Percentiles rank a stretch among this genome's conserved stretches.
phyloP scores from a whole-genome alignment of 2,113 vertebrate species.

The Pandion haliaetus region DNA sequence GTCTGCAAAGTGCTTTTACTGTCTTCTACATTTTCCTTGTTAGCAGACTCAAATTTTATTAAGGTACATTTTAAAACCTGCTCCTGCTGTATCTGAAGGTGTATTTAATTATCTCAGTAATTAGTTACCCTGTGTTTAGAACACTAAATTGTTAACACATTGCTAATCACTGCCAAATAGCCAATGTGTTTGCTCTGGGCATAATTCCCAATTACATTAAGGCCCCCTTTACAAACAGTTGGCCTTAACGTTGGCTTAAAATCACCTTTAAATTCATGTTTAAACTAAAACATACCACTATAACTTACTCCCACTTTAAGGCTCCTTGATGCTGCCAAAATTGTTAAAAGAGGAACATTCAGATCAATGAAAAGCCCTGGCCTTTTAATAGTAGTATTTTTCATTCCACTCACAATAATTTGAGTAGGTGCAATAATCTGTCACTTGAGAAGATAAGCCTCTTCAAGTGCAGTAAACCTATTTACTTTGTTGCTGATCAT shows the following conservation, averaged over 20 bases:
- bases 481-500: constrained; percentile 10
- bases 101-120: not conserved
- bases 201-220: constrained; percentile 25
- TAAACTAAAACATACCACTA: constrained; percentile 22
- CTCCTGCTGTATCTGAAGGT: not conserved
- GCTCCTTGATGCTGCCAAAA: not conserved
- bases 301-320: constrained; percentile 11
- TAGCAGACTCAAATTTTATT: not conserved
- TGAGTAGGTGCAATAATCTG: not conserved
- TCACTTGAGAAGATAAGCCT: not conserved
- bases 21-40: not conserved
- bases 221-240: not conserved
- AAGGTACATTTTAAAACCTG: not conserved
- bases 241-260: not conserved
- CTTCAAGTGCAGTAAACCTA: constrained; percentile 16
- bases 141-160: not conserved
- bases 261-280: constrained; percentile 25
- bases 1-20: not conserved
- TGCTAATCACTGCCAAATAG: not conserved
- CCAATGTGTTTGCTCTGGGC: constrained; percentile 5
- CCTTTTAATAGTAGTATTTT: not conserved
- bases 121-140: not conserved
- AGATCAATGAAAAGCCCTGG: not conserved
- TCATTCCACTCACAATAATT: not conserved
- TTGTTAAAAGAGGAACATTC: not conserved